Conservation (phyloP, 30 jellyfish, hydroid and myxozoan genomes). For the Clytia hemisphaerica region DNA sequence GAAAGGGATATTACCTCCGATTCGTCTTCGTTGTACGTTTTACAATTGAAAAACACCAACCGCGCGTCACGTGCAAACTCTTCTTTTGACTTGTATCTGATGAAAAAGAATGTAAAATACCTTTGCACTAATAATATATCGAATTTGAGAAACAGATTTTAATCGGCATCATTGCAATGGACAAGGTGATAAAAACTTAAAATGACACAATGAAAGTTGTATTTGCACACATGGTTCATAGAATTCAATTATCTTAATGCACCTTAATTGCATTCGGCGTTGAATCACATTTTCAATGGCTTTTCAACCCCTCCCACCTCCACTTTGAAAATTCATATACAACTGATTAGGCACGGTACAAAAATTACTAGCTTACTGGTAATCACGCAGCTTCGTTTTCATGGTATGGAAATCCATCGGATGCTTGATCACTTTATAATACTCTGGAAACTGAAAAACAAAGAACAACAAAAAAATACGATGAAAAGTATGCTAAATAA, state of each 20-base stretch:
- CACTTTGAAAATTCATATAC: too few relatives aligned
- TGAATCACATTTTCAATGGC: too few relatives aligned
- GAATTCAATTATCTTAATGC: too few relatives aligned
- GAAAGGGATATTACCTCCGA: constrained; percentile 63
- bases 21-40: constrained; percentile 87
- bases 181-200: too few relatives aligned
- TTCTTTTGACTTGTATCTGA: constrained; percentile 65
- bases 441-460: constrained; percentile 81
- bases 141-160: too few relatives aligned
- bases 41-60: constrained; percentile 75
- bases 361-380: constrained; percentile 50
- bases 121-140: too few relatives aligned
- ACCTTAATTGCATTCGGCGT: too few relatives aligned
- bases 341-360: background rate
- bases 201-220: too few relatives aligned
- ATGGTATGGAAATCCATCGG: constrained; percentile 98
- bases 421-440: constrained; percentile 69
- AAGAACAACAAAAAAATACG: background rate
- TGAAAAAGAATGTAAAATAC: background rate
- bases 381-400: constrained; percentile 69
- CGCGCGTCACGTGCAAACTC: constrained; percentile 90
- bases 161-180: too few relatives aligned
- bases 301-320: too few relatives aligned
- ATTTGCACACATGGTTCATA: too few relatives aligned
- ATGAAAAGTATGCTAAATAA: too few relatives aligned